Conservation (phyloP, 2,113 vertebrate genomes). For the Nesogale talazaci region DNA sequence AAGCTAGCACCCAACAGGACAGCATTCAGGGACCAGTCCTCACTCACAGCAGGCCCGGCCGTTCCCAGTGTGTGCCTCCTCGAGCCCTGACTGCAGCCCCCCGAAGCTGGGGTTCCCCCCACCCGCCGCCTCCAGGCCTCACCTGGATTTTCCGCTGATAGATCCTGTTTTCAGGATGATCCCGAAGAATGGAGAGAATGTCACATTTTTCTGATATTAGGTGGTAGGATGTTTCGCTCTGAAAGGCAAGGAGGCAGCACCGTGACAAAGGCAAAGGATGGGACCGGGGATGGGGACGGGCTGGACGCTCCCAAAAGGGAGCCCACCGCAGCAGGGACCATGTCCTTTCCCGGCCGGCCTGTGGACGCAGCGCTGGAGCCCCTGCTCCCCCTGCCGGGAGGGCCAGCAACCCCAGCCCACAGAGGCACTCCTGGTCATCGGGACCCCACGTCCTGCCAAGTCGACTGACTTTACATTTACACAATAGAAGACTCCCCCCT, state of each 20-base stretch:
- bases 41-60: background rate
- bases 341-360: background rate
- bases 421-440: background rate
- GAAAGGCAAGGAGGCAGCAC: conserved; percentile 51
- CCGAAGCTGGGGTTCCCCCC: background rate
- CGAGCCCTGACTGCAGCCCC: background rate
- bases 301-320: background rate
- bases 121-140: background rate
- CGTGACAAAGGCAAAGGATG: background rate
- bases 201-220: conserved; percentile 87
- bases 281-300: background rate
- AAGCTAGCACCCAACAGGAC: background rate
- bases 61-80: background rate
- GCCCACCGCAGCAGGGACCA: background rate
- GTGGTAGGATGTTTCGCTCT: conserved; percentile 78
- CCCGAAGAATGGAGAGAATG: conserved; percentile 85
- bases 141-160: conserved; percentile 85
- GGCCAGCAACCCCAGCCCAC: accelerated
- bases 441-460: background rate
- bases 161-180: conserved; percentile 83
- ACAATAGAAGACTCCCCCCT: no score
- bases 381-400: background rate
- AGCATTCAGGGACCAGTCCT: background rate
- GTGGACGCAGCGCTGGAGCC: background rate
- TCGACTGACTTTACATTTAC: no score